Evolutionary conservation across 2,797 vertebrate genomes (phyloP), one percentile per base, ranked within the genome.

Genomic region (Sebastes nivosus): DNA sequence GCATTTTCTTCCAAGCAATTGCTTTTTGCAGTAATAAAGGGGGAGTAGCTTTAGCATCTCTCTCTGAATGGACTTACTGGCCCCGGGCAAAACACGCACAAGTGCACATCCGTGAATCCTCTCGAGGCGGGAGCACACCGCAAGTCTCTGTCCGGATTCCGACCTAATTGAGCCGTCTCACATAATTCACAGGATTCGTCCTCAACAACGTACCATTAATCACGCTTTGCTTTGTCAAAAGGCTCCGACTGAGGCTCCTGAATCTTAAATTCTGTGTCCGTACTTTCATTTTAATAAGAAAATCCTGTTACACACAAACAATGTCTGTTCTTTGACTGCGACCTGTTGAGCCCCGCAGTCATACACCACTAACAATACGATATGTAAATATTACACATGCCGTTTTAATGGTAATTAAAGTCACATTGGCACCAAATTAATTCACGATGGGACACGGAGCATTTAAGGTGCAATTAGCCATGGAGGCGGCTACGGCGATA

Each of bases 1-100:
- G 91, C 87, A 91, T 94, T 95, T 95, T 94, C 93, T 94, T 94
- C 91, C 90, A 85, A 94, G 93, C 92, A 94, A 94, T 94, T 93
- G 93, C 91, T 94, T 95, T 93, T 87, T 87, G 86, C 90, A 92
- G 90, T 94, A 94, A 95, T 94, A 94, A 94, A 94, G 88, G 91
- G 81, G 88, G 84, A 90, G 92, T 93, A 92, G 90, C 92, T 94
- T 93, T 93, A 93, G 91, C 80, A 82, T 89, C 77, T 90, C 76
- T 82, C 89, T 90, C 82, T 91, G 94, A 93, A 94, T 91, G 90
- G 89, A 89, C 92, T 94, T 85, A 91, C 86, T 88, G 85, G 93
- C 94, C 91, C 64, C 32, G 65, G 93, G 93, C 91, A 89, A 93
- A 94, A 93, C 87, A 93, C 91, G 91, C 86, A 81, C 88, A 86